Base-by-base conservation (phyloP, 2,888 invertebrate genomes). In the Operophtera brumata region DNA sequence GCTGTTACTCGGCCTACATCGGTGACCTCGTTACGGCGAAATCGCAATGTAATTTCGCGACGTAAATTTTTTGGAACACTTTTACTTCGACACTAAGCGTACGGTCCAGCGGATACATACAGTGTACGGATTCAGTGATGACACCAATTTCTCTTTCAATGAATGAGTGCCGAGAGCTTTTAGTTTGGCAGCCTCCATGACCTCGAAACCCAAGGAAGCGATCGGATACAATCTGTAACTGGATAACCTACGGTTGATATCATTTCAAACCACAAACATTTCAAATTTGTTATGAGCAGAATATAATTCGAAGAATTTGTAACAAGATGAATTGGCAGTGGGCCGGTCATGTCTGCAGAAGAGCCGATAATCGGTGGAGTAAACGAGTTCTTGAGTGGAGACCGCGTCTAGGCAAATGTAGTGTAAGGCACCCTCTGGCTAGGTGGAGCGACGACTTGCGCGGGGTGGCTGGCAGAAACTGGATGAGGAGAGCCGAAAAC, bases 41-140 rank as follows among this genome's bases (percentile, higher is more conserved):
- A 89, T 88, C 86, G 89, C 89, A 84, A 87, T 86, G 87, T 86
- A 87, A 88, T 88, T 90, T 90, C 80, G 90, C 89, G 85, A 87
- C 78, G 81, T 79, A 80, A 80, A 84, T 86, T 86, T 62, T 88
- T 88, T 79, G 87, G 86, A 89, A 87, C 89, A 89, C 89, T 89
- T 89, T 90, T 90, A 90, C 89, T 90, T 86, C 69, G 83, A 73
- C 83, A 80, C 74, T 75, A 73, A 75, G 79, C 77, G 73, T 72
- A 76, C 78, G 75, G 73, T 77, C 75, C 80, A 77, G 75, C 74
- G 70, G 57, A 68, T 68, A 65, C 69, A 68, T 68, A 65, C 69
- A 67, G 65, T 66, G 75, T 73, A 73, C 74, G 77, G 71, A 80
- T 83, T 81, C 77, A 78, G 74, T 78, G 82, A 84, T 85, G 89